Evolutionary conservation across 1,140 invertebrate genomes (phyloP).

Genomic region (Papilio polytes): DNA sequence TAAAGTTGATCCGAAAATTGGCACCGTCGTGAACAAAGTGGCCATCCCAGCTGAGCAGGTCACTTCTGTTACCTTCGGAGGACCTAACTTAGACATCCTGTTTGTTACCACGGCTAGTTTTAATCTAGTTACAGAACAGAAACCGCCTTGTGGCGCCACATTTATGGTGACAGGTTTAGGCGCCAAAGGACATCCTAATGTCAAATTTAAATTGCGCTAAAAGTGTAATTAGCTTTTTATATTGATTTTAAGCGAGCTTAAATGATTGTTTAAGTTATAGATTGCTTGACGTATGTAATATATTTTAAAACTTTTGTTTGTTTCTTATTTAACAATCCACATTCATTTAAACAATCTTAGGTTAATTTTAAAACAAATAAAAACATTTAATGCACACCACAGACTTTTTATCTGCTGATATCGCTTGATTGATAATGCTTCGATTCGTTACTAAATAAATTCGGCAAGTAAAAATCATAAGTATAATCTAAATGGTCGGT

Average conservation of each 20-base stretch:
- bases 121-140: constrained; percentile 76
- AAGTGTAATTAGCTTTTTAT: background rate
- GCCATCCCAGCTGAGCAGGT: constrained; percentile 88
- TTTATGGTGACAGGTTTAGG: constrained; percentile 89
- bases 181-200: constrained; percentile 82
- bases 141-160: constrained; percentile 86
- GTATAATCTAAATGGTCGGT: background rate
- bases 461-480: too few relatives aligned
- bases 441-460: too few relatives aligned
- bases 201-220: constrained; percentile 52
- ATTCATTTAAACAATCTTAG: background rate
- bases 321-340: background rate
- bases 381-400: too few relatives aligned
- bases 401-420: too few relatives aligned
- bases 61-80: constrained; percentile 92
- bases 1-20: constrained; percentile 67
- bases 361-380: too few relatives aligned
- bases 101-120: constrained; percentile 89
- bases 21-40: constrained; percentile 84
- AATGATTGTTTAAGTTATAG: background rate
- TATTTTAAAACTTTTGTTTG: background rate
- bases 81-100: constrained; percentile 89
- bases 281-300: background rate
- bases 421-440: too few relatives aligned
- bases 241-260: background rate